phyloP scores from a whole-genome alignment of 2,797 vertebrate species.

The Manis crassicaudata region DNA sequence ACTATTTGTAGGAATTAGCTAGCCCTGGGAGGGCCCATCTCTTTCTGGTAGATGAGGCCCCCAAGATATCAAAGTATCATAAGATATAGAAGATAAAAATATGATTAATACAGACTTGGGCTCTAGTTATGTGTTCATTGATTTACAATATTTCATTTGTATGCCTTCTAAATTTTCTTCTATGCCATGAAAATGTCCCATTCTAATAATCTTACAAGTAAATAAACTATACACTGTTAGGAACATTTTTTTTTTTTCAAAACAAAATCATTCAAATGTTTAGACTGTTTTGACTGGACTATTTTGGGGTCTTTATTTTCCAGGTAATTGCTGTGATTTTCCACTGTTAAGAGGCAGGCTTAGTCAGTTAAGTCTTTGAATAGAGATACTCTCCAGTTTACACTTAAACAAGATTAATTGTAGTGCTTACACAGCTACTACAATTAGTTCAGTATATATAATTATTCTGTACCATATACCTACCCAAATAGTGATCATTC shows the following conservation, averaged over 20 bases:
- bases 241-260: background rate
- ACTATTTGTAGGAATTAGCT: background rate
- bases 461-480: slow-evolving; percentile 53
- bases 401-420: slow-evolving; percentile 58
- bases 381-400: slow-evolving; percentile 47
- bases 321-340: slow-evolving; percentile 30
- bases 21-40: background rate
- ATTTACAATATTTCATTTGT: background rate
- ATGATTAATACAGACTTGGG: background rate
- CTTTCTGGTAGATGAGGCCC: background rate
- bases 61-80: background rate
- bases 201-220: background rate
- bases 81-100: background rate
- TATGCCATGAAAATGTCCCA: background rate
- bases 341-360: background rate
- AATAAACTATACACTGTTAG: background rate
- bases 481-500: slow-evolving; percentile 29
- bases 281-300: background rate
- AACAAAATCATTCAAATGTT: background rate
- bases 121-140: background rate
- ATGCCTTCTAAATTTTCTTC: slow-evolving; percentile 18
- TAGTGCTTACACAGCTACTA: slow-evolving; percentile 22
- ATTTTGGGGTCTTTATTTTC: background rate
- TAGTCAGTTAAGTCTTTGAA: slow-evolving; percentile 30
- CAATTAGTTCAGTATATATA: slow-evolving; percentile 59